A percentile compares a stretch with the other conserved stretches of the same genome.
Conservation (phyloP, 2,797 vertebrate genomes). For the Gobio occitaniae region DNA sequence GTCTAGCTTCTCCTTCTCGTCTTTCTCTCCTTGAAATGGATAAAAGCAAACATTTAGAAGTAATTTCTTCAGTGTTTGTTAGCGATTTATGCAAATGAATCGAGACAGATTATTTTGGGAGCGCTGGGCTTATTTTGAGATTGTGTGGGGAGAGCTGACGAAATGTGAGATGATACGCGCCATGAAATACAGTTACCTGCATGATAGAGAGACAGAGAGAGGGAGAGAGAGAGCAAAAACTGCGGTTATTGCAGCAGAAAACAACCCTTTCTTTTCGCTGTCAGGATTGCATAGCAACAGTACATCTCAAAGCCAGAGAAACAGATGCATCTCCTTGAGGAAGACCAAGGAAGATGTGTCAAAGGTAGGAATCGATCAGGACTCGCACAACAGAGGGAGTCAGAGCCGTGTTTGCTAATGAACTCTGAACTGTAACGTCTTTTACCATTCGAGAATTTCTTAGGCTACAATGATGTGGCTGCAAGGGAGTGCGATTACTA, state of each 20-base stretch:
- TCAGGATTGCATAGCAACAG: slow-evolving; percentile 54
- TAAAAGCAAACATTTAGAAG: slow-evolving; percentile 56
- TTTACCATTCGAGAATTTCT: not conserved
- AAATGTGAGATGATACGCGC: slow-evolving; percentile 30
- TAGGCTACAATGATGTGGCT: not conserved
- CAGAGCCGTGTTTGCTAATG: not conserved
- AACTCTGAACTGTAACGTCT: not conserved
- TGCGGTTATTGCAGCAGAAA: slow-evolving; percentile 38
- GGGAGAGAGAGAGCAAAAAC: slow-evolving; percentile 32
- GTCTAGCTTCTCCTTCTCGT: slow-evolving; percentile 59
- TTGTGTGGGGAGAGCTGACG: slow-evolving; percentile 31
- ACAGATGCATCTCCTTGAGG: slow-evolving; percentile 68
- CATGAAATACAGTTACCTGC: slow-evolving; percentile 28
- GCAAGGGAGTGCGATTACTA: not conserved
- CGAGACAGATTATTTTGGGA: slow-evolving; percentile 8
- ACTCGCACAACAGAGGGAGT: slow-evolving; percentile 8
- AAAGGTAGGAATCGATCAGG: slow-evolving; percentile 62
- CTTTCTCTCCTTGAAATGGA: slow-evolving; percentile 36
- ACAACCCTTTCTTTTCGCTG: slow-evolving; percentile 39
- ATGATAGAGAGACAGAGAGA: slow-evolving; percentile 4
- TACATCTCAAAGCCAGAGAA: slow-evolving; percentile 50
- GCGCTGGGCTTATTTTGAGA: slow-evolving; percentile 23
- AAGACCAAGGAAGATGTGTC: slow-evolving; percentile 65
- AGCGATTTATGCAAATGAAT: slow-evolving; percentile 50
- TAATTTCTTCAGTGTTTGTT: slow-evolving; percentile 44